phyloP scores from a whole-genome alignment of 2,888 invertebrate genomes.

The Drosophila falleni region DNA sequence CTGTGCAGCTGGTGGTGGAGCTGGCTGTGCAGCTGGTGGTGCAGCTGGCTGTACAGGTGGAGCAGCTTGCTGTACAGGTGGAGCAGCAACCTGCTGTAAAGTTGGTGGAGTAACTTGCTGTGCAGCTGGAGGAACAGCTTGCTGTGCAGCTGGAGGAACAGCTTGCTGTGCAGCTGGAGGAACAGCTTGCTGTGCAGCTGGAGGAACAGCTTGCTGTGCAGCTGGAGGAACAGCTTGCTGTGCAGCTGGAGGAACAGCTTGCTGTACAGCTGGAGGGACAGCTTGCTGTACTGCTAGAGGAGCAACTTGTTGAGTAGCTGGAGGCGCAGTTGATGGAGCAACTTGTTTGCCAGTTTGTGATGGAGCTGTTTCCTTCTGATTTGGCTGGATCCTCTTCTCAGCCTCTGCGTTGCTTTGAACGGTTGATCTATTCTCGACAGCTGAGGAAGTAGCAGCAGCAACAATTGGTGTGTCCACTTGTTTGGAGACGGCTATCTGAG shows the following conservation, averaged over 20 bases:
- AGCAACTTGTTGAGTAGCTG: constrained; percentile 40
- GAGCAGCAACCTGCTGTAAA: constrained; percentile 22
- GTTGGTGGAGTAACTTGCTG: constrained; percentile 25
- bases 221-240: neutral
- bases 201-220: constrained; percentile 28
- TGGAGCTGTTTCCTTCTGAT: neutral
- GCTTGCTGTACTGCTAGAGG: constrained; percentile 15
- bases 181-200: constrained; percentile 12
- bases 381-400: neutral
- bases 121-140: constrained; percentile 12
- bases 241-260: too few species aligned
- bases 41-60: neutral
- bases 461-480: constrained; percentile 2
- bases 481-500: constrained; percentile 4
- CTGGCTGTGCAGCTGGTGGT: neutral
- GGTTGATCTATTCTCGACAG: neutral
- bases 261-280: too few species aligned
- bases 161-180: constrained; percentile 29
- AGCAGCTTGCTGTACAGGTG: constrained; percentile 25
- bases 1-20: constrained; percentile 9
- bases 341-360: constrained; percentile 28
- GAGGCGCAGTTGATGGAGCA: constrained; percentile 22
- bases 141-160: constrained; percentile 27
- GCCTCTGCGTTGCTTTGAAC: constrained; percentile 1
- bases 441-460: neutral